Conservation (phyloP, 2,797 vertebrate species). For the Sebastes hubbsi region DNA sequence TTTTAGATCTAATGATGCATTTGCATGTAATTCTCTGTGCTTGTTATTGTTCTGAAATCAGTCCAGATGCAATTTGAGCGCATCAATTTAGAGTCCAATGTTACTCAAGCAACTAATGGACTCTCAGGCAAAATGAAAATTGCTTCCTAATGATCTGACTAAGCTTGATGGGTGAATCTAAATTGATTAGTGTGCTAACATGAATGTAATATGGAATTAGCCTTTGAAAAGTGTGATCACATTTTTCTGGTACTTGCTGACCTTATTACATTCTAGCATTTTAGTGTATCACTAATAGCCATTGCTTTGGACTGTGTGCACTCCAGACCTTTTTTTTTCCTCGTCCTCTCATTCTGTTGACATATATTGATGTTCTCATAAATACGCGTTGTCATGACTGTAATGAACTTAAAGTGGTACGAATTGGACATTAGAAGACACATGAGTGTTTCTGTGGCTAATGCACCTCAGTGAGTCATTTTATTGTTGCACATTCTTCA, state of each 20-base stretch:
- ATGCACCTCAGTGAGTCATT: background rate
- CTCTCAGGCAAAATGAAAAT: constrained; percentile 82
- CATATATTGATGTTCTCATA: constrained; percentile 32
- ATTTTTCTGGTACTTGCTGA: constrained; percentile 64
- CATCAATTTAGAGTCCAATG: constrained; percentile 78
- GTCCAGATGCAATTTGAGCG: constrained; percentile 79
- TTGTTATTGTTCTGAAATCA: constrained; percentile 79
- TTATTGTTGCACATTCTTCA: background rate
- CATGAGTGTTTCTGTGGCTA: constrained; percentile 10
- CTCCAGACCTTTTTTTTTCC: background rate
- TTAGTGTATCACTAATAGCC: constrained; percentile 30
- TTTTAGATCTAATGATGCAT: constrained; percentile 76
- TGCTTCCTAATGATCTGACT: constrained; percentile 84
- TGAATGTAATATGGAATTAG: constrained; percentile 80
- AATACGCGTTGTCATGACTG: constrained; percentile 12
- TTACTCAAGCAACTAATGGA: constrained; percentile 81
- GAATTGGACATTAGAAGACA: constrained; percentile 17
- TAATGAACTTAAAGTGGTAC: constrained; percentile 24
- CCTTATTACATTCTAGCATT: constrained; percentile 62
- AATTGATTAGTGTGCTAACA: constrained; percentile 81
- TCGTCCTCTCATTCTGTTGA: constrained; percentile 18
- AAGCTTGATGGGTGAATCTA: constrained; percentile 81
- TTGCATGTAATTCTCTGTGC: constrained; percentile 73
- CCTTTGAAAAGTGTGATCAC: constrained; percentile 76
- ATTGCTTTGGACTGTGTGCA: constrained; percentile 30